Percentiles rank a stretch among this genome's conserved stretches.
These are phyloP conservation scores for Tarsius wallacei DNA, from an alignment of 2,797 vertebrate species.

Conservation along the genomic window DNA sequence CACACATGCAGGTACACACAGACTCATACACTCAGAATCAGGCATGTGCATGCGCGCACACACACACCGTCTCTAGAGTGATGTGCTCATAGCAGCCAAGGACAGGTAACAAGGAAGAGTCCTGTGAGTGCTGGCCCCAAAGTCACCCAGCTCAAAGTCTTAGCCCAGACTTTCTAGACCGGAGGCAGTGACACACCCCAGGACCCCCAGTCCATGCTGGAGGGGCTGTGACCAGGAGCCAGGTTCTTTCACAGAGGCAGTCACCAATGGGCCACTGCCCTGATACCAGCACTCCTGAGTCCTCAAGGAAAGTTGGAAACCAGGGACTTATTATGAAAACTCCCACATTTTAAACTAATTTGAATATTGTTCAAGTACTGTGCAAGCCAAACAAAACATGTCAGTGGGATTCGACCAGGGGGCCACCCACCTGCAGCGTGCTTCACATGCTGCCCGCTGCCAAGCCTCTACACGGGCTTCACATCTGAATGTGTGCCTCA, in stretches of 20 bases:
- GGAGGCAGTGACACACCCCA: not conserved
- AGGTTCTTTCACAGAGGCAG: not conserved
- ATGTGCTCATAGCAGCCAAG: not conserved
- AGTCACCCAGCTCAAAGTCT: not conserved
- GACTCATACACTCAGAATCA: too few relatives aligned
- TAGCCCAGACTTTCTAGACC: not conserved
- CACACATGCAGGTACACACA: too few relatives aligned
- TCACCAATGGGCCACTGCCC: not conserved
- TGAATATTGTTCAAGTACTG: constrained; percentile 61
- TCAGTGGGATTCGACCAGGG: not conserved
- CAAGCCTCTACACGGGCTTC: not conserved
- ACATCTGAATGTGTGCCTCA: not conserved
- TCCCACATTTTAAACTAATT: not conserved
- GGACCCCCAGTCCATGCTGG: too few relatives aligned
- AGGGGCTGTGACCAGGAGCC: not conserved
- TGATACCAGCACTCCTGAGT: not conserved
- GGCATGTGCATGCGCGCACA: too few relatives aligned
- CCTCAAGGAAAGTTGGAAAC: not conserved
- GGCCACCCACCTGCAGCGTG: not conserved
- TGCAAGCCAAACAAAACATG: constrained; percentile 50
- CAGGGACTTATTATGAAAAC: not conserved
- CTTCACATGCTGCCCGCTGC: not conserved
- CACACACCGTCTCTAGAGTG: too few relatives aligned
- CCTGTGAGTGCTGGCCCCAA: not conserved
- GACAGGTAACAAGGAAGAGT: not conserved